These are phyloP conservation scores for Coelopa frigida DNA, from an alignment of 1,140 invertebrate species.

Conservation along the genomic window DNA sequence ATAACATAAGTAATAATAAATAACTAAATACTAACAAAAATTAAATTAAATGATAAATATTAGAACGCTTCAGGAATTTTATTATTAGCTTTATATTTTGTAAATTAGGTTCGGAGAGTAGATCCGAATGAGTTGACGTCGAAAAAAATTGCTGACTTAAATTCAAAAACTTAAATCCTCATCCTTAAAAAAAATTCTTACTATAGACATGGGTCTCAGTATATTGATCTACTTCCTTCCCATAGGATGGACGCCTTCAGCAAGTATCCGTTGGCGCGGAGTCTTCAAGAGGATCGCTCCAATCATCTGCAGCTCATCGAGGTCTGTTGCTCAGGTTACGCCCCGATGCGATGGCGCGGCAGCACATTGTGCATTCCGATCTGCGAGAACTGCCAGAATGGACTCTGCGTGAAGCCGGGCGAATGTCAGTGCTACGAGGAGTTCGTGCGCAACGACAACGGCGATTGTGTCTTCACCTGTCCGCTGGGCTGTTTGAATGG, in stretches of 20 bases:
- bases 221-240: too few relatives aligned
- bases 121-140: too few relatives aligned
- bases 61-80: too few relatives aligned
- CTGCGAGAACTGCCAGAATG: constrained; percentile 51
- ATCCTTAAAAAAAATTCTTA: too few relatives aligned
- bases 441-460: constrained; percentile 47
- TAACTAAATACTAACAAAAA: too few relatives aligned
- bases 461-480: constrained; percentile 37
- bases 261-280: constrained; percentile 20
- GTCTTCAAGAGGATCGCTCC: constrained; percentile 23
- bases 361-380: constrained; percentile 48
- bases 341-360: constrained; percentile 42
- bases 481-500: constrained; percentile 45
- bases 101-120: too few relatives aligned
- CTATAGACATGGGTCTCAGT: too few relatives aligned
- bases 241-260: constrained; percentile 20
- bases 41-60: too few relatives aligned
- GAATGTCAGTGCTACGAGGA: constrained; percentile 51
- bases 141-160: too few relatives aligned
- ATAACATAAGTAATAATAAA: too few relatives aligned
- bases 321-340: constrained; percentile 54
- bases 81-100: too few relatives aligned
- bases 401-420: constrained; percentile 50
- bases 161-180: too few relatives aligned
- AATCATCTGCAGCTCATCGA: constrained; percentile 24